These are phyloP conservation scores for Helicolenus hilgendorfi DNA, from an alignment of 2,797 vertebrate species.

Conservation along the genomic window DNA sequence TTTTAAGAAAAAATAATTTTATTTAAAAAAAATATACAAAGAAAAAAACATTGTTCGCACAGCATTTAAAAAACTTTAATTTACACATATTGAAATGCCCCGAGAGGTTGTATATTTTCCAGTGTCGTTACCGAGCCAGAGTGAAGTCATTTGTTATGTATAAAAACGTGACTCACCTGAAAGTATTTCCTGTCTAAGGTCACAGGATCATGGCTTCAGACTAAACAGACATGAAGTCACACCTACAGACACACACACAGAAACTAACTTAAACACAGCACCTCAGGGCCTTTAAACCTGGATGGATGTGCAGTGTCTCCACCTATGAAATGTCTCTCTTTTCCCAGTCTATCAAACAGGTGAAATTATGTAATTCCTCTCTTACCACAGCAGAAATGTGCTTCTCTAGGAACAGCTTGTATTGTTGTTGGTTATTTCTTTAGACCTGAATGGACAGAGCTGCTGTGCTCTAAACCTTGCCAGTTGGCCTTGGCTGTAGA, in stretches of 20 bases:
- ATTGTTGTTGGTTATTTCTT: background rate
- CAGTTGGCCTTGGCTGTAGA: constrained; percentile 52
- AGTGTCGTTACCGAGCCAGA: background rate
- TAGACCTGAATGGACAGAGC: constrained; percentile 35
- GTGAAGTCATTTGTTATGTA: constrained; percentile 61
- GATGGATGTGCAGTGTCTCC: background rate
- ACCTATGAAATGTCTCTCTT: background rate
- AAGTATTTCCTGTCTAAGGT: constrained; percentile 79
- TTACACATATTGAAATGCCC: background rate
- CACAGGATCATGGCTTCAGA: constrained; percentile 64
- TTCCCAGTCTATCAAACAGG: background rate
- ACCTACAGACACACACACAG: background rate
- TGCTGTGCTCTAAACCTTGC: constrained; percentile 37
- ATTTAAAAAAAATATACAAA: constrained; percentile 22
- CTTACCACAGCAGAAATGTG: background rate
- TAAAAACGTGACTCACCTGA: constrained; percentile 63
- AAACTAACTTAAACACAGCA: background rate
- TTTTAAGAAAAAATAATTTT: constrained; percentile 35
- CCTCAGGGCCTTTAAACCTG: constrained; percentile 21
- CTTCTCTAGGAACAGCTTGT: constrained; percentile 19
- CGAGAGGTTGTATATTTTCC: constrained; percentile 26
- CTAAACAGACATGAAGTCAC: constrained; percentile 76
- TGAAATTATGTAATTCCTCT: background rate
- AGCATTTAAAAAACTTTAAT: background rate
- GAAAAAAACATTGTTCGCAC: background rate